Percentiles rank a stretch among this genome's conserved stretches.
phyloP scores from a whole-genome alignment of 2,888 invertebrate genomes.

The Amiota minor region DNA sequence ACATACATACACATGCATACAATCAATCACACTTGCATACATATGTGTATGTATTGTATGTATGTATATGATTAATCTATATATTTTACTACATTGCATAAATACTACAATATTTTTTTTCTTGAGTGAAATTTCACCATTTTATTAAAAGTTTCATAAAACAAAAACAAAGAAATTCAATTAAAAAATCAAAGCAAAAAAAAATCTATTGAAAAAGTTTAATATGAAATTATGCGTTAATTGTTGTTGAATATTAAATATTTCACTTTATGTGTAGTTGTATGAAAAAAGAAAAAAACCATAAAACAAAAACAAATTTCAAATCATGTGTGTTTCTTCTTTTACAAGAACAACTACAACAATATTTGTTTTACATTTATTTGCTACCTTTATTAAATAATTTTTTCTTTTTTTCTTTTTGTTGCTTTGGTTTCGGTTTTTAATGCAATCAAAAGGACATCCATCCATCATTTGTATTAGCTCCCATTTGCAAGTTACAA shows the following conservation, averaged over 20 bases:
- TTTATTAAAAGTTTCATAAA: conserved; percentile 2
- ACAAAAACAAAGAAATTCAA: background rate
- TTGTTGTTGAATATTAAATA: conserved; percentile 21
- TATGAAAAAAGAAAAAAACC: background rate
- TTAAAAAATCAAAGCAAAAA: no score
- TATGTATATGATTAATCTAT: background rate
- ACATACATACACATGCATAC: no score
- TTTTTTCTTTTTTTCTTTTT: background rate
- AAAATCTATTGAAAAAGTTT: no score
- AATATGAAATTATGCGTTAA: conserved; percentile 21
- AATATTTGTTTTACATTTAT: background rate
- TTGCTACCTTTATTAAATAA: background rate
- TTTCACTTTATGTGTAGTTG: conserved; percentile 28
- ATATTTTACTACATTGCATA: conserved; percentile 4
- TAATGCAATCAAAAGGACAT: background rate
- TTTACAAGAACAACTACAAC: background rate
- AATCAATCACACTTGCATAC: no score
- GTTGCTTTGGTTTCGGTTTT: background rate
- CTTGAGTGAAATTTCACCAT: conserved; percentile 17
- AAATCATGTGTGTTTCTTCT: conserved; percentile 11
- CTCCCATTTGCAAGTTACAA: background rate
- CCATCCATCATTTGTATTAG: background rate
- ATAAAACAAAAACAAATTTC: background rate
- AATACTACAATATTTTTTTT: conserved; percentile 2
- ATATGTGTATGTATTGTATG: background rate